A percentile compares a stretch with the other conserved stretches of the same genome.
Evolutionary conservation across 1,140 invertebrate species (phyloP).

Genomic region (Forficula auricularia): DNA sequence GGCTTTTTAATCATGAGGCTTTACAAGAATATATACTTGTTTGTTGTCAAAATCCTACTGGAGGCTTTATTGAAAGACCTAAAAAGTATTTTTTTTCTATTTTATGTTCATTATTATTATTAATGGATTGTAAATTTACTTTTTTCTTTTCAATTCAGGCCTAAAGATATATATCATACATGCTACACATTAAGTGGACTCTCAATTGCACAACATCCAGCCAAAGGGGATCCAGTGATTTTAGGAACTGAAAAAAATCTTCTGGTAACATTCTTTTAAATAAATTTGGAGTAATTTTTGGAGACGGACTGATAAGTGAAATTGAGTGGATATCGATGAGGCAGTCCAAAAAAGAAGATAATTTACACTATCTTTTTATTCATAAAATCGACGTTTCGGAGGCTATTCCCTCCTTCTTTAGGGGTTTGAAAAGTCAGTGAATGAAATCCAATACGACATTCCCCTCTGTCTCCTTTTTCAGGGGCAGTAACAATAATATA

Average conservation of each 20-base stretch:
- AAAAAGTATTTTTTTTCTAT: slow-evolving; percentile 50
- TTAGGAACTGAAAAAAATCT: slow-evolving; percentile 40
- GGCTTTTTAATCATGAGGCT: slow-evolving; percentile 66
- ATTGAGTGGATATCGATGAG: too few relatives aligned
- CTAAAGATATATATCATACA: slow-evolving; percentile 85
- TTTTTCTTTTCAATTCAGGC: slow-evolving; percentile 35
- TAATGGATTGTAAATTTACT: slow-evolving; percentile 6
- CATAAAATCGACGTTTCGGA: too few relatives aligned
- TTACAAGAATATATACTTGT: slow-evolving; percentile 89
- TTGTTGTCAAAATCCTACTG: slow-evolving; percentile 74
- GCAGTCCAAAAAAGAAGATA: too few relatives aligned
- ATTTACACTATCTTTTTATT: too few relatives aligned
- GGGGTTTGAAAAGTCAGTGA: too few relatives aligned
- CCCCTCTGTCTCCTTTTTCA: too few relatives aligned
- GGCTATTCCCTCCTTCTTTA: too few relatives aligned
- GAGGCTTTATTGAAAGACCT: slow-evolving; percentile 93
- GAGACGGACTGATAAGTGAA: too few relatives aligned
- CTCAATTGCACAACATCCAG: slow-evolving; percentile 76
- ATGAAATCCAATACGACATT: too few relatives aligned
- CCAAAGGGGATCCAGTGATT: slow-evolving; percentile 30
- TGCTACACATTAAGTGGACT: slow-evolving; percentile 93
- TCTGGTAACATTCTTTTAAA: slow-evolving; percentile 30
- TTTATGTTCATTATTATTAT: neutral
- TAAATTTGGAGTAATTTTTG: too few relatives aligned
- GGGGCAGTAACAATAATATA: too few relatives aligned